These are phyloP conservation scores for Antheraea pernyi DNA, from an alignment of 1,140 invertebrate genomes.

Conservation along the genomic window DNA sequence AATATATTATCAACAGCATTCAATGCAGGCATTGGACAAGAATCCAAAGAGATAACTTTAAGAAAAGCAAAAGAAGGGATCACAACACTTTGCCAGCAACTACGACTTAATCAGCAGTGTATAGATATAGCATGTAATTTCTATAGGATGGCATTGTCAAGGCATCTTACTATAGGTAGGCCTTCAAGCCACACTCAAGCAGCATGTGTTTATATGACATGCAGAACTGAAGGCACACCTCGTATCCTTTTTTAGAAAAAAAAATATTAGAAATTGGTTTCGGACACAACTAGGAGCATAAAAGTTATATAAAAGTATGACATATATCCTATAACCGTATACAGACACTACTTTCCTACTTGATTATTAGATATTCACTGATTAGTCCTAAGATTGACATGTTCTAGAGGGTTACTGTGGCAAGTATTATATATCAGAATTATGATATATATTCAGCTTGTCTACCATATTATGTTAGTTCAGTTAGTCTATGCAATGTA, in stretches of 20 bases:
- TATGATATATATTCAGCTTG: no score
- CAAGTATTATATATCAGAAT: no score
- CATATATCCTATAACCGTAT: no score
- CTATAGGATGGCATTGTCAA: conserved; percentile 96
- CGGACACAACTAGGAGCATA: no score
- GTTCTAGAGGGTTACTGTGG: no score
- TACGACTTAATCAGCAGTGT: conserved; percentile 93
- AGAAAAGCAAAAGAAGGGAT: conserved; percentile 93
- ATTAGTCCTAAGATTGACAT: no score
- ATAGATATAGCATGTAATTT: conserved; percentile 97
- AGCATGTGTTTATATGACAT: conserved; percentile 98
- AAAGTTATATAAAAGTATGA: no score
- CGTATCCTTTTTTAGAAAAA: conserved; percentile 87
- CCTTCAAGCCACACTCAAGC: conserved; percentile 96
- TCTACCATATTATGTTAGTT: no score
- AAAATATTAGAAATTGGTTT: not conserved
- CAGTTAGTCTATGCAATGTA: no score
- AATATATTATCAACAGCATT: conserved; percentile 80
- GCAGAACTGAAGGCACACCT: conserved; percentile 94
- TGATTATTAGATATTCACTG: no score
- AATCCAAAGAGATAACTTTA: conserved; percentile 94
- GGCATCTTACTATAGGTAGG: conserved; percentile 94
- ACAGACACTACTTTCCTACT: no score
- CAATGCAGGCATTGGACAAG: conserved; percentile 89
- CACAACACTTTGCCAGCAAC: conserved; percentile 87